Evolutionary conservation across 2,797 vertebrate species (phyloP).

Genomic region (Etheostoma perlongum): DNA sequence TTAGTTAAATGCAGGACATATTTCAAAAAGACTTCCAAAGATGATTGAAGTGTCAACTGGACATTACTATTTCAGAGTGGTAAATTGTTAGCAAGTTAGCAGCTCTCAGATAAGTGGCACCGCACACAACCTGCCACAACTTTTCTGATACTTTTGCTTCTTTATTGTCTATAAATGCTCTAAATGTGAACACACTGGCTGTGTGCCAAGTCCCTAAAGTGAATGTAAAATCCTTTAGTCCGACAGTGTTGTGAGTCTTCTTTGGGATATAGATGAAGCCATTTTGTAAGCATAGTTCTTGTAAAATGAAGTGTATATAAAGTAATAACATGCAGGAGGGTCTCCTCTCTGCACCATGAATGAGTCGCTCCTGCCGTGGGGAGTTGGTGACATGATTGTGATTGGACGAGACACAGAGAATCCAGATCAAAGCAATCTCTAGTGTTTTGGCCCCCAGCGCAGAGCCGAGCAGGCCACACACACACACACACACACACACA

Average conservation of each 20-base stretch:
- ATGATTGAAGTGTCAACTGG: constrained; percentile 34
- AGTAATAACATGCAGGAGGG: constrained; percentile 83
- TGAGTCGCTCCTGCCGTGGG: constrained; percentile 84
- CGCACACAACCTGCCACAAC: constrained; percentile 16
- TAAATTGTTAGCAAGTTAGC: constrained; percentile 40
- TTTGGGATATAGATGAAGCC: constrained; percentile 68
- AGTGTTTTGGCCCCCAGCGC: constrained; percentile 89
- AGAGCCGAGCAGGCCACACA: constrained; percentile 78
- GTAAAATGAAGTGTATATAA: constrained; percentile 81
- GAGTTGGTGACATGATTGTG: constrained; percentile 88
- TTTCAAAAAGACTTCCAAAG: constrained; percentile 20
- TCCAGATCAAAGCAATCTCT: constrained; percentile 91
- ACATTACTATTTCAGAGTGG: constrained; percentile 40
- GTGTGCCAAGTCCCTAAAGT: constrained; percentile 17
- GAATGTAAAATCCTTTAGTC: constrained; percentile 56
- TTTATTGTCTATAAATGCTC: constrained; percentile 18
- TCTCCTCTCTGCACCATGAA: constrained; percentile 84
- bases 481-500: constrained; percentile 48
- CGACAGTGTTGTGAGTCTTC: constrained; percentile 38
- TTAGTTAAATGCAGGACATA: constrained; percentile 1
- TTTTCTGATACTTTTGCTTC: not conserved
- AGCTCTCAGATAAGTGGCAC: constrained; percentile 21
- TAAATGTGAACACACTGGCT: constrained; percentile 23
- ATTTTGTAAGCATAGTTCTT: constrained; percentile 80
- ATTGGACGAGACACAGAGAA: constrained; percentile 89